Conservation (phyloP, 1,140 invertebrate species). For the Drosophila bocqueti region DNA sequence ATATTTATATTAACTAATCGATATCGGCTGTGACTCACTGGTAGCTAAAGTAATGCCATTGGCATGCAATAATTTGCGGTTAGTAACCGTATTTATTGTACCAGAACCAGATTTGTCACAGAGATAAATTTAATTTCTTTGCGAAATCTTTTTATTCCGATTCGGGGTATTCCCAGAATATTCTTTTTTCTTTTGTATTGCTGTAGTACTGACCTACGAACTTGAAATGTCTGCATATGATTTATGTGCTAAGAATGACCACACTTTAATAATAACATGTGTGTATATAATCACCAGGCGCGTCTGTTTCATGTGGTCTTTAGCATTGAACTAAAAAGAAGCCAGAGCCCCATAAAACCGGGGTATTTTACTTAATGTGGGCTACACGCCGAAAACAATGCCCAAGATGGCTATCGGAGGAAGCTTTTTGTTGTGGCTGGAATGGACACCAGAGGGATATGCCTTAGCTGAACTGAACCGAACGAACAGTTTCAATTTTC, state of each 20-base stretch:
- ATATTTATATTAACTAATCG: slow-evolving; percentile 9
- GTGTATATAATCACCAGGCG: not conserved
- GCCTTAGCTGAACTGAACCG: not conserved
- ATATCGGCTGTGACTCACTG: slow-evolving; percentile 48
- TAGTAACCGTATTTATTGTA: slow-evolving; percentile 17
- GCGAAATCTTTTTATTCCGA: slow-evolving; percentile 7
- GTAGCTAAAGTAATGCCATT: slow-evolving; percentile 4
- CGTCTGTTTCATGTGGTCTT: slow-evolving; percentile 4
- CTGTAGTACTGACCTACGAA: slow-evolving; percentile 12
- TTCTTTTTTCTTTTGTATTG: not conserved
- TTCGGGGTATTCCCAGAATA: not conserved
- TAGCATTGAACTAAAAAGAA: slow-evolving; percentile 51
- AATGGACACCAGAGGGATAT: slow-evolving; percentile 18
- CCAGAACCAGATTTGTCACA: not conserved
- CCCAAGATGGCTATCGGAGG: slow-evolving; percentile 46
- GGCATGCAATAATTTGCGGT: slow-evolving; percentile 57
- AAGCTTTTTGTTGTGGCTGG: slow-evolving; percentile 25
- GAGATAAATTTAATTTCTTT: slow-evolving; percentile 1
- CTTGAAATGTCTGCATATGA: slow-evolving; percentile 7
- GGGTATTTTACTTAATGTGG: slow-evolving; percentile 17
- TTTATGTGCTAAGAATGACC: slow-evolving; percentile 6
- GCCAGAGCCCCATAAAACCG: slow-evolving; percentile 1
- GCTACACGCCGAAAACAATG: slow-evolving; percentile 36
- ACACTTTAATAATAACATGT: not conserved
- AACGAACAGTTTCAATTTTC: slow-evolving; percentile 20